phyloP scores from a whole-genome alignment of 2,888 invertebrate species.

The Matsumyia berberina region DNA sequence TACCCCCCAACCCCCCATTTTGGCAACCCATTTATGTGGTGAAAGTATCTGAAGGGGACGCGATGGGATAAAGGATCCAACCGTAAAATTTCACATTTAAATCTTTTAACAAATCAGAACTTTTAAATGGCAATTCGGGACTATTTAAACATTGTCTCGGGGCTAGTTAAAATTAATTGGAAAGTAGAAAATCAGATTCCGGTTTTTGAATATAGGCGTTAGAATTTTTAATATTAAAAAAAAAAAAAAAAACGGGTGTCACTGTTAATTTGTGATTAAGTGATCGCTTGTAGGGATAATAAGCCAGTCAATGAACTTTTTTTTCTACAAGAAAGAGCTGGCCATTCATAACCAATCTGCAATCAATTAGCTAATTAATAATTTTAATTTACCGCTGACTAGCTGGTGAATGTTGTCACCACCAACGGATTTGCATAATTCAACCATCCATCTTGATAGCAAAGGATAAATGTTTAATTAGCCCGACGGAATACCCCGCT shows the following conservation, averaged over 20 bases:
- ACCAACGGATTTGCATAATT: slow-evolving; percentile 37
- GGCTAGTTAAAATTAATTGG: slow-evolving; percentile 30
- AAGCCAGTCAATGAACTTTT: background rate
- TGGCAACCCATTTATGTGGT: slow-evolving; percentile 20
- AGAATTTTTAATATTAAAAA: background rate
- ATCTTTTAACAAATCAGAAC: slow-evolving; percentile 22
- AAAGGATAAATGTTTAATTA: slow-evolving; percentile 32
- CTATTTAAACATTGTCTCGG: slow-evolving; percentile 29
- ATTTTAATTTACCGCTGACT: background rate
- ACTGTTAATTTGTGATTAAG: slow-evolving; percentile 22
- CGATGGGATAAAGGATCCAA: slow-evolving; percentile 6
- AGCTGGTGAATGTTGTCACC: slow-evolving; percentile 25
- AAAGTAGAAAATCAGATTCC: slow-evolving; percentile 2
- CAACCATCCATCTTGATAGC: slow-evolving; percentile 9
- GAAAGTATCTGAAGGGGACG: slow-evolving; percentile 27
- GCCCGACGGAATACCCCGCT: slow-evolving; percentile 20
- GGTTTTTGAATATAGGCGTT: slow-evolving; percentile 10
- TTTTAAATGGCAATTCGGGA: slow-evolving; percentile 33
- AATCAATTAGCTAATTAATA: slow-evolving; percentile 23
- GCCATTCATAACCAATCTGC: slow-evolving; percentile 19
- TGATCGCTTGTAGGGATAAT: slow-evolving; percentile 40
- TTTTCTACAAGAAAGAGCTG: slow-evolving; percentile 4
- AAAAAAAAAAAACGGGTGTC: slow-evolving; percentile 13
- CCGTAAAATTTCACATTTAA: slow-evolving; percentile 8
- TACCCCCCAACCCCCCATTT: too few relatives aligned